A percentile compares a stretch with the other conserved stretches of the same genome.
phyloP scores from a whole-genome alignment of 2,113 vertebrate species.

The Platysternon megacephalum region DNA sequence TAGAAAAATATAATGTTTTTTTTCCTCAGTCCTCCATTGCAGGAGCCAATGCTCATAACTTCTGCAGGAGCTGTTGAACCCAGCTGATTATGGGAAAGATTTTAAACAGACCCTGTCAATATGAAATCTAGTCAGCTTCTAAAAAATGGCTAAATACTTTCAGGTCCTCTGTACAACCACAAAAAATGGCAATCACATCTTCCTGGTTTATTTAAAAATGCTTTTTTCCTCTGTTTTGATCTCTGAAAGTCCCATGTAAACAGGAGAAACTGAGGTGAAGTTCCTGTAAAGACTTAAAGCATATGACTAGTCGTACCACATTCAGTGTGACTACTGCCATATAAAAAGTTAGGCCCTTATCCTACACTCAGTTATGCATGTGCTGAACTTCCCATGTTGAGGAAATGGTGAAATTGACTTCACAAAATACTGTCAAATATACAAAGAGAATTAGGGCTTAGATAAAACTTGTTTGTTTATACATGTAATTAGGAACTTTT shows the following conservation, averaged over 20 bases:
- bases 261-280: not conserved
- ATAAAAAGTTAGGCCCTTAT: not conserved
- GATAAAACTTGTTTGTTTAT: too few species aligned
- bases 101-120: not conserved
- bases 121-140: not conserved
- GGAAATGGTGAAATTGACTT: not conserved
- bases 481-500: not conserved
- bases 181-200: too few species aligned
- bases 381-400: not conserved
- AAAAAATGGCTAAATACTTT: not conserved
- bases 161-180: too few species aligned
- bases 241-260: not conserved
- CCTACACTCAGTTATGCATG: not conserved
- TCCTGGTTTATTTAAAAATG: too few species aligned
- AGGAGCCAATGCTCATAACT: not conserved
- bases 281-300: not conserved
- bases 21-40: not conserved
- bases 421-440: not conserved
- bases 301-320: not conserved
- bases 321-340: not conserved
- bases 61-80: not conserved
- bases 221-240: not conserved
- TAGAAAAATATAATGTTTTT: not conserved
- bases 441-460: not conserved
- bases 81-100: not conserved